These are phyloP conservation scores for Rhinogobio ventralis DNA, from an alignment of 2,797 vertebrate species.

Conservation along the genomic window DNA sequence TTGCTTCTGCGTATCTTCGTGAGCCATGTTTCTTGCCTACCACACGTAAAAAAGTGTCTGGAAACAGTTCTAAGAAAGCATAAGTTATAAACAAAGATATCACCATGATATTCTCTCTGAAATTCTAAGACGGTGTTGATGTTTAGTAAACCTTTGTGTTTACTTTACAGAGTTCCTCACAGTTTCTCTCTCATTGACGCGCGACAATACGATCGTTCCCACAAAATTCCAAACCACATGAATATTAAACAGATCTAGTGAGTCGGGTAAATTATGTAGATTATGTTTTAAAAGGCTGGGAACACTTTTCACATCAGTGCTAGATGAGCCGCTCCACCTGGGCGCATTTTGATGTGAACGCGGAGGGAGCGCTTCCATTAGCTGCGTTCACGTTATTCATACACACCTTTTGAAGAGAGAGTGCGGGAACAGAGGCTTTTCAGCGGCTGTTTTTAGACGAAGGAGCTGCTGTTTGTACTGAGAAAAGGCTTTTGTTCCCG, in stretches of 20 bases:
- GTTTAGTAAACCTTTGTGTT: neutral
- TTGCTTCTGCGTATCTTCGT: neutral
- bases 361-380: constrained; percentile 30
- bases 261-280: constrained; percentile 67
- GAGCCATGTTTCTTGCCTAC: neutral
- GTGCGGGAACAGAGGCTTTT: constrained; percentile 16
- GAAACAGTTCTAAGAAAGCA: constrained; percentile 11
- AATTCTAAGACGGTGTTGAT: neutral
- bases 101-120: neutral
- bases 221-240: constrained; percentile 57
- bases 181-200: constrained; percentile 26
- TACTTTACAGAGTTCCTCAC: neutral
- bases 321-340: constrained; percentile 52
- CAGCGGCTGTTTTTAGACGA: neutral
- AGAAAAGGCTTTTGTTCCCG: constrained; percentile 40
- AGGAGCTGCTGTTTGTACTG: constrained; percentile 32
- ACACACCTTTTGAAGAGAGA: constrained; percentile 19
- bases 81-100: neutral
- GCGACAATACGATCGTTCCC: constrained; percentile 35
- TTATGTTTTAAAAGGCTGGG: constrained; percentile 59
- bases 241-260: constrained; percentile 62
- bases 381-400: constrained; percentile 39
- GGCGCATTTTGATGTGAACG: constrained; percentile 46
- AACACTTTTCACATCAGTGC: constrained; percentile 49
- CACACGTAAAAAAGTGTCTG: neutral